These are phyloP conservation scores for Syritta pipiens DNA, from an alignment of 2,888 invertebrate species.

Conservation along the genomic window DNA sequence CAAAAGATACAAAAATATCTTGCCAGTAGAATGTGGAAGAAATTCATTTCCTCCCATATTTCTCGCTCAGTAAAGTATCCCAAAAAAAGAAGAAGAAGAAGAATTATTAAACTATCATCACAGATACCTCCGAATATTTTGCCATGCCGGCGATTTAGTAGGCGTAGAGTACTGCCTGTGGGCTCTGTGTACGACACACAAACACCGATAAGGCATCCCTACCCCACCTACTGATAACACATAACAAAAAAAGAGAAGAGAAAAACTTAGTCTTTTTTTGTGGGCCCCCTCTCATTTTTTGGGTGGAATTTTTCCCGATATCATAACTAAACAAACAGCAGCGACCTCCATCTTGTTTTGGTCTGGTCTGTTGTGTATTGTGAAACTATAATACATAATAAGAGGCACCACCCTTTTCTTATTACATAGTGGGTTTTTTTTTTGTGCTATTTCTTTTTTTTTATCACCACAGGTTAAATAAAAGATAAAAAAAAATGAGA, in stretches of 20 bases:
- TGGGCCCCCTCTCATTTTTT: slow-evolving; percentile 41
- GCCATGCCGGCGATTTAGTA: slow-evolving; percentile 60
- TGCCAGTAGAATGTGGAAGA: slow-evolving; percentile 10
- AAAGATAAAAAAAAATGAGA: slow-evolving; percentile 28
- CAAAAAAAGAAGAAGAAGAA: slow-evolving; percentile 18
- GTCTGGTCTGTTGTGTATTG: neutral
- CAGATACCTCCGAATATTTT: too few relatives aligned
- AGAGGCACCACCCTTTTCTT: slow-evolving; percentile 66
- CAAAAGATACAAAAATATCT: slow-evolving; percentile 42
- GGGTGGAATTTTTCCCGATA: slow-evolving; percentile 57
- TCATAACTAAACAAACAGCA: slow-evolving; percentile 62
- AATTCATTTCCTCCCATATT: slow-evolving; percentile 56
- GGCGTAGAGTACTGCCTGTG: slow-evolving; percentile 60
- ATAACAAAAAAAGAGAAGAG: slow-evolving; percentile 10
- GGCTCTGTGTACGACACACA: slow-evolving; percentile 26
- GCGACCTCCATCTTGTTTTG: slow-evolving; percentile 58
- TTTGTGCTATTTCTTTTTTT: slow-evolving; percentile 34
- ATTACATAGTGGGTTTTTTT: slow-evolving; percentile 27
- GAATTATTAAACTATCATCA: slow-evolving; percentile 41
- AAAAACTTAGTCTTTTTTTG: neutral
- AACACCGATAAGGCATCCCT: slow-evolving; percentile 56
- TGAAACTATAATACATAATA: slow-evolving; percentile 30
- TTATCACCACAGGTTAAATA: slow-evolving; percentile 66
- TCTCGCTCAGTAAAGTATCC: slow-evolving; percentile 42
- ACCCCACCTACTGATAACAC: slow-evolving; percentile 52